These are phyloP conservation scores for Philonicus albiceps DNA, from an alignment of 2,888 invertebrate species.

Conservation along the genomic window DNA sequence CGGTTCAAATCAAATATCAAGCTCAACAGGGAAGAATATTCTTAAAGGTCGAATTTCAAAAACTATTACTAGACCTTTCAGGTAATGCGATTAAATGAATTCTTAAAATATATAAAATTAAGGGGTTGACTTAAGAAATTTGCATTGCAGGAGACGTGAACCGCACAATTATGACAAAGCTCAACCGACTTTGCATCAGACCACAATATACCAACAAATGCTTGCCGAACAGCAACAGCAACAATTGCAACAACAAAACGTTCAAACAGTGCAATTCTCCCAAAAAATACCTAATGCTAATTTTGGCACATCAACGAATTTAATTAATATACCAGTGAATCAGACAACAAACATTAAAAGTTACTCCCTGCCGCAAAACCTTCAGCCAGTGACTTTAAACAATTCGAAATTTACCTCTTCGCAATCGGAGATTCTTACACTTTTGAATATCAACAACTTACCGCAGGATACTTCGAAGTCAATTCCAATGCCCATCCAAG, in stretches of 20 bases:
- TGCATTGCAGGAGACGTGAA: constrained; percentile 55
- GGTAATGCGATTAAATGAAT: constrained; percentile 47
- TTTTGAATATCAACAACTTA: constrained; percentile 50
- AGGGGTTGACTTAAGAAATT: not conserved
- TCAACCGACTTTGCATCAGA: constrained; percentile 63
- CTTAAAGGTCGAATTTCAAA: constrained; percentile 61
- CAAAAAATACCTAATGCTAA: constrained; percentile 44
- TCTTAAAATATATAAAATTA: not conserved
- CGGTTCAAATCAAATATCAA: not conserved
- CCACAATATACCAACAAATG: constrained; percentile 64
- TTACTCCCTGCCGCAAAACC: constrained; percentile 44
- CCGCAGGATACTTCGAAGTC: constrained; percentile 42
- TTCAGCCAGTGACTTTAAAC: not conserved
- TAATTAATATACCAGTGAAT: constrained; percentile 50
- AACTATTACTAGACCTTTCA: constrained; percentile 56
- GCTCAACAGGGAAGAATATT: constrained; percentile 55
- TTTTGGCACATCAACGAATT: not conserved
- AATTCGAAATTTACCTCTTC: constrained; percentile 47
- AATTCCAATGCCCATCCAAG: constrained; percentile 41
- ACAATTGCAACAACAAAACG: constrained; percentile 54
- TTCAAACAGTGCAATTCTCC: constrained; percentile 51
- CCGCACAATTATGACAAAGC: constrained; percentile 64
- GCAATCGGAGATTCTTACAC: constrained; percentile 55
- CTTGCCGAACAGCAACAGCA: constrained; percentile 60
- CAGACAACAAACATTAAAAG: constrained; percentile 49